Conservation (phyloP, 2,797 vertebrate genomes). For the Gallinago solitaria region DNA sequence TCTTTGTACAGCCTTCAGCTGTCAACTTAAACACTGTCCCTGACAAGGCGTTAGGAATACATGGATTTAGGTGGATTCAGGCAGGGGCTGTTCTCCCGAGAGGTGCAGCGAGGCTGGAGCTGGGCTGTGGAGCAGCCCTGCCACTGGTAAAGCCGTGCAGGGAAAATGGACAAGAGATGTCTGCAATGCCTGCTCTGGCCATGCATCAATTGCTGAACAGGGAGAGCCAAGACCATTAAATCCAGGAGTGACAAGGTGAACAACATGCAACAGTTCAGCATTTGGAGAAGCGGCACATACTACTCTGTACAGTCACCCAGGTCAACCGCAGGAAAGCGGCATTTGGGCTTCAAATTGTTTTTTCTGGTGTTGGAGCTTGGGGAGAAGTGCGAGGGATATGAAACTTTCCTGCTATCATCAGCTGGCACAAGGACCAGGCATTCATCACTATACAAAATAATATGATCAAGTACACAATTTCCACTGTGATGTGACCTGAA, state of each 20-base stretch:
- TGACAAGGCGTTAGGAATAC: neutral
- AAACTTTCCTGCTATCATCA: neutral
- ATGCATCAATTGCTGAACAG: no score
- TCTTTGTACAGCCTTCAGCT: neutral
- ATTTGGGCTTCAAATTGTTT: neutral
- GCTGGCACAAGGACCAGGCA: neutral
- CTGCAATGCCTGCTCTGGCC: no score
- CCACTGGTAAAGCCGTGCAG: neutral
- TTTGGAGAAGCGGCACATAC: neutral
- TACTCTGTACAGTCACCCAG: neutral
- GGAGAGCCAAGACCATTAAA: neutral
- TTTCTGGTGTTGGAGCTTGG: neutral
- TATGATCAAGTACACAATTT: neutral
- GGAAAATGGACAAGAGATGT: no score
- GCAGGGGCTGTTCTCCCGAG: accelerated
- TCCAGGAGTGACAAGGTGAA: neutral
- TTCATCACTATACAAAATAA: neutral
- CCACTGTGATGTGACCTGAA: neutral
- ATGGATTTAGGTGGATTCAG: neutral
- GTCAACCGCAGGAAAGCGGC: accelerated
- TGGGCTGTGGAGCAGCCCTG: neutral
- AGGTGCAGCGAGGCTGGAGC: neutral
- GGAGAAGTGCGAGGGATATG: neutral
- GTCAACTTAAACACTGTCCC: neutral
- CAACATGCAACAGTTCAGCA: neutral